Conservation (phyloP, 35 echinoderm and acorn worm genomes). For the Chiridota heheva region DNA sequence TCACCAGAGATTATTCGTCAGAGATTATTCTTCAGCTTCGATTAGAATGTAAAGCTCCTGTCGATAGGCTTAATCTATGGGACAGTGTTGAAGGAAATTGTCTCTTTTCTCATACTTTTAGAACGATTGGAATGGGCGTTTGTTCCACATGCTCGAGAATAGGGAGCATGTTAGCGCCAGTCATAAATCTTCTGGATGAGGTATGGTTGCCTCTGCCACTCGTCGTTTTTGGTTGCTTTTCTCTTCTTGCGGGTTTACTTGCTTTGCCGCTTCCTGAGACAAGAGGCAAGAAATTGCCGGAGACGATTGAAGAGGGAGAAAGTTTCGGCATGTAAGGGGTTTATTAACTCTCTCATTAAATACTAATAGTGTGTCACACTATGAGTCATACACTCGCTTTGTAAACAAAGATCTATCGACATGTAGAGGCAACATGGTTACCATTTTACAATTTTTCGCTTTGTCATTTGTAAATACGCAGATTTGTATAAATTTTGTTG, state of each 20-base stretch:
- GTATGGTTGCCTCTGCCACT: slow-evolving; percentile 67
- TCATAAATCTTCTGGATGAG: slow-evolving; percentile 47
- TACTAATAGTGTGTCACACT: too few relatives aligned
- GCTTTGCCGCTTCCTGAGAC: slow-evolving; percentile 77
- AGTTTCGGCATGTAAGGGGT: slow-evolving; percentile 35
- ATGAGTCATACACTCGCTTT: too few relatives aligned
- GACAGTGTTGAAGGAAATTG: background rate
- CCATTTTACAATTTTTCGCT: too few relatives aligned
- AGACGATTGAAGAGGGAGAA: slow-evolving; percentile 82
- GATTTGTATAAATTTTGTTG: too few relatives aligned
- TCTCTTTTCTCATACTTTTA: background rate
- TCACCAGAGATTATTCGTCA: background rate
- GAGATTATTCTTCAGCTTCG: background rate
- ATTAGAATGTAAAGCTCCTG: background rate
- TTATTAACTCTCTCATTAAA: too few relatives aligned
- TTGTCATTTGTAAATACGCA: too few relatives aligned
- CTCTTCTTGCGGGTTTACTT: slow-evolving; percentile 48
- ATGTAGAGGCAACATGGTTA: too few relatives aligned
- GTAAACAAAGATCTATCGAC: too few relatives aligned
- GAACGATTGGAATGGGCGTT: slow-evolving; percentile 60
- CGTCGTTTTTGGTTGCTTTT: slow-evolving; percentile 60
- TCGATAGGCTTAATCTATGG: background rate
- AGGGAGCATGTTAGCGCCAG: slow-evolving; percentile 65
- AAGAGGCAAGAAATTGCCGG: slow-evolving; percentile 74
- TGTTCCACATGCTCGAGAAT: slow-evolving; percentile 63